Base-by-base conservation (phyloP, 2,797 vertebrate species). In the Oreochromis grahami region DNA sequence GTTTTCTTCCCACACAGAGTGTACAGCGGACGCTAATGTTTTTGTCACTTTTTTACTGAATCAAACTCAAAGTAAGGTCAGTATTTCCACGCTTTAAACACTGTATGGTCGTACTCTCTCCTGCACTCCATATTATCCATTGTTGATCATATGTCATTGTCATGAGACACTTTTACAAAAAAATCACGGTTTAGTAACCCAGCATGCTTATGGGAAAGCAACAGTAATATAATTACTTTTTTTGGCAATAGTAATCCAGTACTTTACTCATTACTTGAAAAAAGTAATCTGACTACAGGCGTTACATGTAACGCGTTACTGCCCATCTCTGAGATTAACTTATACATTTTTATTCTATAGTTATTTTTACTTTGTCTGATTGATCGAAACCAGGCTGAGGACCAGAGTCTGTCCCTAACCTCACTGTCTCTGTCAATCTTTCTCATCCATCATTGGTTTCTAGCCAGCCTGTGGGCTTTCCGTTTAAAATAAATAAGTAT, bases 401-500 rank as follows among this genome's bases (percentile, higher is more conserved):
- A 51, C 11, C 68, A 70, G 43, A 72, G 32, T 76, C 38, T 32
- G 60, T 84, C 84, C 11, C 63, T 32, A 48, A 65, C 32, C 52
- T 70, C 24, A 50, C 45, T 32, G 82, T 83, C 80, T 77, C 10
- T 17, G 84, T 13, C 43, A 50, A 58, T 88, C 83, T 52, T 5
- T 74, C 41, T 91, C 83, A 91, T 34, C 65, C 83, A 34, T 86
- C 48, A 19, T 21, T 68, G 81, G 78, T 85, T 89, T 52, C 43
- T 5, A 74, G 77, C 53, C 83, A 70, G 50, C 79, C 91, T 90
- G 36, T 55, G 68, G 89, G 86, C 83, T 78, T 70, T 5, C 8
- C 14, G 63, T 58, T 50, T 58, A 90, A 85, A 91, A 84, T 32
- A 87, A 83, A 92, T 83, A 86, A 86, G 76, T 88, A 89, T 90